These are phyloP conservation scores for Odontamblyopus rebecca DNA, from an alignment of 2,797 vertebrate genomes.

Conservation along the genomic window DNA sequence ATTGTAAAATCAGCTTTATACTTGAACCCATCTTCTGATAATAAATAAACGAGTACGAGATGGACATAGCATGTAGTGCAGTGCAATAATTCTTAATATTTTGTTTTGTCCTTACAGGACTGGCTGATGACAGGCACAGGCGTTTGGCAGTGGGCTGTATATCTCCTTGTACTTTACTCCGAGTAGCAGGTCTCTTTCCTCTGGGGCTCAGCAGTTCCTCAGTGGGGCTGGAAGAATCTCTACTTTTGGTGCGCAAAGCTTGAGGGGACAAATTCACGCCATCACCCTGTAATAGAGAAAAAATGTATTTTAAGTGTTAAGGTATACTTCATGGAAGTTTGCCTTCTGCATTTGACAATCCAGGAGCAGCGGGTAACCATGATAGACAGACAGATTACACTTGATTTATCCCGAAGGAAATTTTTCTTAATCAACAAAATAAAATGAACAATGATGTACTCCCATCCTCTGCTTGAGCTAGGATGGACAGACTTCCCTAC, in stretches of 20 bases:
- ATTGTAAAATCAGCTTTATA: not conserved
- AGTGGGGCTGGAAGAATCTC: constrained; percentile 81
- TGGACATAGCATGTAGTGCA: not conserved
- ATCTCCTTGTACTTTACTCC: constrained; percentile 87
- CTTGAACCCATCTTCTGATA: not conserved
- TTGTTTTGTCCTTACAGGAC: constrained; percentile 79
- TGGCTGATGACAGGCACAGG: constrained; percentile 82
- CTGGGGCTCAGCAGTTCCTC: constrained; percentile 83
- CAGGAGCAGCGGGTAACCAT: not conserved
- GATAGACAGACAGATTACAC: too few relatives aligned
- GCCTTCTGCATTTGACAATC: not conserved
- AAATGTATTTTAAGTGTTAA: not conserved
- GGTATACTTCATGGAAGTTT: not conserved
- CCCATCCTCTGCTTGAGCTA: too few relatives aligned
- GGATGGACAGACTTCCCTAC: too few relatives aligned
- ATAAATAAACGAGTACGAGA: not conserved
- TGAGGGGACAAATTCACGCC: constrained; percentile 67
- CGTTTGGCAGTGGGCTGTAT: constrained; percentile 83
- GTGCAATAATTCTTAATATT: not conserved
- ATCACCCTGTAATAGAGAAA: constrained; percentile 70
- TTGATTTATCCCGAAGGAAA: too few relatives aligned
- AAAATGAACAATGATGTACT: too few relatives aligned
- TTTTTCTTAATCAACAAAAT: too few relatives aligned
- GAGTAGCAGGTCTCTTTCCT: constrained; percentile 84
- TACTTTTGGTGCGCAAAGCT: constrained; percentile 76